Evolutionary conservation across 2,113 vertebrate genomes (phyloP), one percentile per base, ranked within the genome.

Genomic region (Australoheros scitulus): DNA sequence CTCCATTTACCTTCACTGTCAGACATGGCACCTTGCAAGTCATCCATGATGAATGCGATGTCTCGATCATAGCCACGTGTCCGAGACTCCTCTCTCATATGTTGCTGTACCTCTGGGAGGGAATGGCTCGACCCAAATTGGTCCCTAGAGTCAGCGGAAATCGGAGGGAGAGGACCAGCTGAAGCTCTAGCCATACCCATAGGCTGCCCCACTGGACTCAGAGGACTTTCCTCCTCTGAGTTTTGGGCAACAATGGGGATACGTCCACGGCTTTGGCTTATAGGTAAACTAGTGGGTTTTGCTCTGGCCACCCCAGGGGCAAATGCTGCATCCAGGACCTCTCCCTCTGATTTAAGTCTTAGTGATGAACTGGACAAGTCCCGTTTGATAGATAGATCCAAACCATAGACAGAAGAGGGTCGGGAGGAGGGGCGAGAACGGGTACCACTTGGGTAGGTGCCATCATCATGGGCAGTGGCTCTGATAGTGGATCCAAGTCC

Each of bases 121-220:
- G 99, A 99, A 90, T 99, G 99, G 92, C 99, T 99, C 2, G 99
- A 99, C 76, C 99, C 99, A 95, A 99, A 99, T 79, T 99, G 99
- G 87, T 99, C 99, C 87, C 99, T 97, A 34, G 97, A 97, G 87
- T 99, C 99, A 88, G 99, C 99, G 20, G 98, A 98, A 92, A 99
- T 99, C 64, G 99, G 99, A 80, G 99, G 99, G 24, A 99, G 95
- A 63, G 99, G 98, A 88, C 99, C 99, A 82, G 98, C 99, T 63
- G 99, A 97, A 10, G 98, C 99, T 93, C 98, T 96, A 64, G 99
- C 98, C 99, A 99, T 99, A 70, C 99, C 99, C 98, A 99, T 99
- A 79, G 99, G 99, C 85, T 99, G 97, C 20, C 99, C 99, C 91
- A 99, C 99, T 1, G 98, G 98, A 94, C 98, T 99, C 75, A 99